These are phyloP conservation scores for Megaptera novaeangliae DNA, from an alignment of 2,113 vertebrate genomes.

Conservation along the genomic window DNA sequence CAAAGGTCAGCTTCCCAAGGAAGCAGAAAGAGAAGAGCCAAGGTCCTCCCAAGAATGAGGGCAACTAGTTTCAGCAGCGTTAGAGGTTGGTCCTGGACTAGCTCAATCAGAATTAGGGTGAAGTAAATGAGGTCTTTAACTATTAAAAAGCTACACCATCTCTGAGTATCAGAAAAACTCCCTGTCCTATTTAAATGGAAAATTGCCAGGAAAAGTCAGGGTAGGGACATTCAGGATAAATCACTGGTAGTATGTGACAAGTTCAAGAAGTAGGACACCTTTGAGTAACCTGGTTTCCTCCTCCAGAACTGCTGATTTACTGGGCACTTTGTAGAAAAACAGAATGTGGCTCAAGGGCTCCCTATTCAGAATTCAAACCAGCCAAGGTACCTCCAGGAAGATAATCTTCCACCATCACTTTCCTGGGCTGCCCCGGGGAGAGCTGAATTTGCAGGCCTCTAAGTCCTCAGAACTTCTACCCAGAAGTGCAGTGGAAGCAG, in stretches of 20 bases:
- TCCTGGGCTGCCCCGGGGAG: background rate
- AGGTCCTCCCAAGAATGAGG: background rate
- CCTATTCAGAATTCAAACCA: constrained; percentile 12
- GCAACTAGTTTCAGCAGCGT: background rate
- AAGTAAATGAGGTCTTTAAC: background rate
- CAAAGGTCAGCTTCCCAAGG: background rate
- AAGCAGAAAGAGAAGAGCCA: background rate
- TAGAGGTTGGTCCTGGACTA: background rate
- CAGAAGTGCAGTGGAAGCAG: background rate
- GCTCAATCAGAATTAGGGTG: background rate
- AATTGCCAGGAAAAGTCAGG: background rate
- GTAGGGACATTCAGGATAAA: background rate
- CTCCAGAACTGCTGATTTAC: background rate
- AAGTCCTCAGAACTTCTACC: background rate
- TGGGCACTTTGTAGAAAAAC: background rate
- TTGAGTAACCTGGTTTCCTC: background rate
- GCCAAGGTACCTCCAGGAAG: background rate
- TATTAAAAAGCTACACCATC: background rate
- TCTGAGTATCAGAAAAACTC: background rate
- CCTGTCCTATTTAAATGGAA: background rate
- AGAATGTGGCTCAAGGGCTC: background rate
- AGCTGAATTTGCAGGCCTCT: background rate
- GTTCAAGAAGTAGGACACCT: background rate
- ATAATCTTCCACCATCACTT: background rate
- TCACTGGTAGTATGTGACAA: background rate